phyloP scores from a whole-genome alignment of 2,113 vertebrate species.

The Actenoides hombroni region DNA sequence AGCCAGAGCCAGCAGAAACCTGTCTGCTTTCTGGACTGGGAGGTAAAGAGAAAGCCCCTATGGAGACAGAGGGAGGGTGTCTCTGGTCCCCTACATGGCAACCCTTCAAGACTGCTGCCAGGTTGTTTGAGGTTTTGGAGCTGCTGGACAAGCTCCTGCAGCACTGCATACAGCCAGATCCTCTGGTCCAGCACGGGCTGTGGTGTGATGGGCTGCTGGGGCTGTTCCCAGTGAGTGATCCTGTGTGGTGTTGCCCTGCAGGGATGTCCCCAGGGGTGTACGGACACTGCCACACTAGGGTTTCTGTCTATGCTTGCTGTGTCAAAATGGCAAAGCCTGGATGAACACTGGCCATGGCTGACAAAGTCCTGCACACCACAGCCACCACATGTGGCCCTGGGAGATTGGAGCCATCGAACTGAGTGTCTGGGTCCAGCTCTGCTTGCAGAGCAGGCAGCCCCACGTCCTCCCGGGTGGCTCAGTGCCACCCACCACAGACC shows the following conservation, averaged over 20 bases:
- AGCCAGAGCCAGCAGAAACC: background rate
- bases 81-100: accelerated
- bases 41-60: background rate
- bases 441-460: accelerated
- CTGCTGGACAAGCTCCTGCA: background rate
- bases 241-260: background rate
- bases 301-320: background rate
- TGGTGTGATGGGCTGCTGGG: accelerated
- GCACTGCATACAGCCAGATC: accelerated
- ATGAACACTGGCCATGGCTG: accelerated
- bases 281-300: accelerated
- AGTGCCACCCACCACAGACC: background rate
- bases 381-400: accelerated
- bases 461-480: accelerated
- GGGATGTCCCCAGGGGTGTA: background rate
- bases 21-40: background rate
- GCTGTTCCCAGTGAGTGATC: accelerated
- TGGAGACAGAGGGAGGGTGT: background rate
- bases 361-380: background rate
- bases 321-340: background rate
- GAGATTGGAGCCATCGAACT: background rate
- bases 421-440: background rate
- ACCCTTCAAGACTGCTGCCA: background rate
- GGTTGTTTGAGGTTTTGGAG: background rate
- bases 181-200: background rate